Evolutionary conservation across 2,113 vertebrate genomes (phyloP).

Genomic region (Eidolon helvum): DNA sequence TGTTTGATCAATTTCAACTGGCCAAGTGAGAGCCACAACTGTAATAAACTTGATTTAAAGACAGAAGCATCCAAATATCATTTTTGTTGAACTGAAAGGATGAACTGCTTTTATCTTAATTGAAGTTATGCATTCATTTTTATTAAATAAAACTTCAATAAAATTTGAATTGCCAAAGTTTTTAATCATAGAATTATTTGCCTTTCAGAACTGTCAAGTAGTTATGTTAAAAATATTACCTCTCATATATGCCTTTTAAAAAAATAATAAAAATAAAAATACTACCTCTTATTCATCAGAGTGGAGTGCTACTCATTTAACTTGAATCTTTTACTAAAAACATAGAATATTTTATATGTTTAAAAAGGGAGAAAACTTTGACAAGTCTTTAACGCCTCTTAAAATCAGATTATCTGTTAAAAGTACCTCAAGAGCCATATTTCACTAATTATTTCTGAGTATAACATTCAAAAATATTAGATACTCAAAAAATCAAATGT

Average conservation of each 20-base stretch:
- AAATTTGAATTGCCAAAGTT: neutral
- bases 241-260: too few relatives aligned
- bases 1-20: neutral
- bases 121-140: conserved; percentile 35
- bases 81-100: neutral
- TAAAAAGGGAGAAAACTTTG: neutral
- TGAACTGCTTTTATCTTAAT: neutral
- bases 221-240: neutral
- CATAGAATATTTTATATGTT: neutral
- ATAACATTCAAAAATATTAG: conserved; percentile 8
- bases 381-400: neutral
- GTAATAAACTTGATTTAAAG: conserved; percentile 13
- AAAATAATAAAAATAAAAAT: neutral
- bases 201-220: conserved; percentile 51
- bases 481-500: neutral
- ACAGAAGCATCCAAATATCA: neutral
- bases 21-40: neutral
- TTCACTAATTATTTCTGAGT: conserved; percentile 42
- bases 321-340: neutral
- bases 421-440: neutral
- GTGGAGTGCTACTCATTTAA: neutral
- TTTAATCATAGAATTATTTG: conserved; percentile 59
- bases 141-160: conserved; percentile 43
- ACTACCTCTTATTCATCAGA: neutral
- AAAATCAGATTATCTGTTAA: conserved; percentile 25